phyloP scores from a whole-genome alignment of 2,888 invertebrate genomes.

The Eumacrocentrus americanus region DNA sequence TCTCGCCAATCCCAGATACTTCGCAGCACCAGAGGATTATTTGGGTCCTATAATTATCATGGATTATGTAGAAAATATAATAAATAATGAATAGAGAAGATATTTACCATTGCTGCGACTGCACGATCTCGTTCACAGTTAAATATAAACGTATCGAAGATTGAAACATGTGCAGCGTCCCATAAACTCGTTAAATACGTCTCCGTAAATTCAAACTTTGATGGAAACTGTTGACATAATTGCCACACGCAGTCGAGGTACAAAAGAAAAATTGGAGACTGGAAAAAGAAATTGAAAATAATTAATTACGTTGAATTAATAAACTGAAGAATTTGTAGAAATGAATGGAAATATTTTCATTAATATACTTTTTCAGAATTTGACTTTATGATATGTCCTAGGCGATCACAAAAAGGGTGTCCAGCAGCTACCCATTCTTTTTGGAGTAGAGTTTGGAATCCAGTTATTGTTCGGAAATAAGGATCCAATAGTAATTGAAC shows the following conservation, averaged over 20 bases:
- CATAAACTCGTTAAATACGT: conserved; percentile 90
- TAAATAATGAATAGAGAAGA: too few species aligned
- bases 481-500: conserved; percentile 88
- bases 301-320: background rate
- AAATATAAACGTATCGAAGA: conserved; percentile 93
- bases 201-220: conserved; percentile 90
- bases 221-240: conserved; percentile 84
- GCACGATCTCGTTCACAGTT: conserved; percentile 81
- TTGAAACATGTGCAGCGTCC: conserved; percentile 86
- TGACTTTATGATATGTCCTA: conserved; percentile 72
- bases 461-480: conserved; percentile 78
- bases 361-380: conserved; percentile 63
- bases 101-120: conserved; percentile 69
- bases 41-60: conserved; percentile 58
- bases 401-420: conserved; percentile 82
- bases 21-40: conserved; percentile 68
- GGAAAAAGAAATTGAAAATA: conserved; percentile 51
- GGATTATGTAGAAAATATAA: too few species aligned
- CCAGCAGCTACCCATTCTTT: conserved; percentile 95
- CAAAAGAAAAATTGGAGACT: conserved; percentile 86
- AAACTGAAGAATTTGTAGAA: background rate
- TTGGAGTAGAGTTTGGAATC: conserved; percentile 90
- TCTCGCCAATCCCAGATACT: conserved; percentile 92
- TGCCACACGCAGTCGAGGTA: conserved; percentile 96
- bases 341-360: background rate